Evolutionary conservation across 2,797 vertebrate species (phyloP).

Genomic region (Mormyrus proboscirostris): DNA sequence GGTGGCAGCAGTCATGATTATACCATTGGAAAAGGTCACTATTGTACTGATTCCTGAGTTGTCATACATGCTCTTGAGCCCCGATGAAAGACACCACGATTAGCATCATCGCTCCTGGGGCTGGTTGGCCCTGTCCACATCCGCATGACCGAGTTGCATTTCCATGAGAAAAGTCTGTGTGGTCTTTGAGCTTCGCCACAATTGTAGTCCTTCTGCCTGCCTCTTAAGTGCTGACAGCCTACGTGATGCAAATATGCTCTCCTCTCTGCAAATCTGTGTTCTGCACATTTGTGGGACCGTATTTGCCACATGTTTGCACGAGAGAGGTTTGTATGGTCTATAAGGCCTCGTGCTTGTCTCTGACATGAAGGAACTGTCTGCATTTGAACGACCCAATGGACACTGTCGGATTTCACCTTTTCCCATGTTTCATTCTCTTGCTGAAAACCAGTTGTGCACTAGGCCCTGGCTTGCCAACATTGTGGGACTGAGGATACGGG

Average conservation of each 20-base stretch:
- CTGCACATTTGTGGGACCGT: not conserved
- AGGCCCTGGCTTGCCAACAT: not conserved
- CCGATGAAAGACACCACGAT: not conserved
- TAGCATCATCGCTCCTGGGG: not conserved
- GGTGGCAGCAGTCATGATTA: not conserved
- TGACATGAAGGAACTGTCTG: not conserved
- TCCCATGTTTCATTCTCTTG: not conserved
- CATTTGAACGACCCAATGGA: not conserved
- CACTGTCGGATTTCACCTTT: not conserved
- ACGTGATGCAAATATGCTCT: not conserved
- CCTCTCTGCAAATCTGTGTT: not conserved
- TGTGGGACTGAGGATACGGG: not conserved
- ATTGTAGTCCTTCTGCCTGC: not conserved
- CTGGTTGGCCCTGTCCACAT: not conserved
- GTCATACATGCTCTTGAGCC: no score
- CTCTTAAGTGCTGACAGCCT: not conserved
- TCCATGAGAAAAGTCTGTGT: constrained; percentile 7
- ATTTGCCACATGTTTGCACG: not conserved
- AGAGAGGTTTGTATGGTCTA: not conserved
- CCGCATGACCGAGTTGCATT: not conserved
- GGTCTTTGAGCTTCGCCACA: not conserved
- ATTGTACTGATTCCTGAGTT: not conserved
- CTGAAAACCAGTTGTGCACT: not conserved
- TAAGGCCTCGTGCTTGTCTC: not conserved
- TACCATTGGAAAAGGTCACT: not conserved